Conservation (phyloP, 1,140 invertebrate species). For the Onthophagus taurus region DNA sequence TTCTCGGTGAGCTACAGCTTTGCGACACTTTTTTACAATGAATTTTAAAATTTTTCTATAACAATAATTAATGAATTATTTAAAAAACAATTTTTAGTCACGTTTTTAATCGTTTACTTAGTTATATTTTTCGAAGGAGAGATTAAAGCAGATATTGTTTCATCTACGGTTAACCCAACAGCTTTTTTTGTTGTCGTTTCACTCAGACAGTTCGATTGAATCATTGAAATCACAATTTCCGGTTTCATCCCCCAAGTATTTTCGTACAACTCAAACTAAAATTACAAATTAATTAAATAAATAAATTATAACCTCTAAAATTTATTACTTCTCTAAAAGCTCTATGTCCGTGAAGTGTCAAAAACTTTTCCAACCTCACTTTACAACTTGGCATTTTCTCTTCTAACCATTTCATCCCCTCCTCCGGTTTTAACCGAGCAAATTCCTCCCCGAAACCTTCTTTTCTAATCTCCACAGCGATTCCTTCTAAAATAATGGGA, state of each 20-base stretch:
- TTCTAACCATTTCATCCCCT: slow-evolving; percentile 49
- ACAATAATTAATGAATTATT: slow-evolving; percentile 11
- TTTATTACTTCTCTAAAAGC: slow-evolving; percentile 56
- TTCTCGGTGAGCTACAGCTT: slow-evolving; percentile 54
- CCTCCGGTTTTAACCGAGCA: slow-evolving; percentile 39
- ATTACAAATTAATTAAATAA: slow-evolving; percentile 10
- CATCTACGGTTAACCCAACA: slow-evolving; percentile 27
- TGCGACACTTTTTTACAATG: slow-evolving; percentile 49
- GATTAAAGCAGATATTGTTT: slow-evolving; percentile 40
- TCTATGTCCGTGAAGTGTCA: slow-evolving; percentile 66
- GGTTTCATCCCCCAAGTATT: slow-evolving; percentile 59
- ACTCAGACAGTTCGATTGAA: slow-evolving; percentile 45
- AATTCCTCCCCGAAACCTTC: slow-evolving; percentile 45
- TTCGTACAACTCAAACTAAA: slow-evolving; percentile 55
- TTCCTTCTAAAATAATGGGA: slow-evolving; percentile 42
- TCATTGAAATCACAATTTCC: slow-evolving; percentile 47
- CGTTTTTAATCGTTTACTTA: slow-evolving; percentile 32
- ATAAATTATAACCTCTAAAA: neutral
- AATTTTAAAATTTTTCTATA: slow-evolving; percentile 41
- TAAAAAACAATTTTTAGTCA: slow-evolving; percentile 9
- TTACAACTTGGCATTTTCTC: slow-evolving; percentile 43
- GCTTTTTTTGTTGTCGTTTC: slow-evolving; percentile 18
- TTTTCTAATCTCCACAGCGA: slow-evolving; percentile 43
- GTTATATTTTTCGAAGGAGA: slow-evolving; percentile 41
- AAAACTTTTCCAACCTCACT: slow-evolving; percentile 46